A percentile compares a stretch with the other conserved stretches of the same genome.
phyloP scores from a whole-genome alignment of 2,797 vertebrate species.

The Oreochromis mossambicus region DNA sequence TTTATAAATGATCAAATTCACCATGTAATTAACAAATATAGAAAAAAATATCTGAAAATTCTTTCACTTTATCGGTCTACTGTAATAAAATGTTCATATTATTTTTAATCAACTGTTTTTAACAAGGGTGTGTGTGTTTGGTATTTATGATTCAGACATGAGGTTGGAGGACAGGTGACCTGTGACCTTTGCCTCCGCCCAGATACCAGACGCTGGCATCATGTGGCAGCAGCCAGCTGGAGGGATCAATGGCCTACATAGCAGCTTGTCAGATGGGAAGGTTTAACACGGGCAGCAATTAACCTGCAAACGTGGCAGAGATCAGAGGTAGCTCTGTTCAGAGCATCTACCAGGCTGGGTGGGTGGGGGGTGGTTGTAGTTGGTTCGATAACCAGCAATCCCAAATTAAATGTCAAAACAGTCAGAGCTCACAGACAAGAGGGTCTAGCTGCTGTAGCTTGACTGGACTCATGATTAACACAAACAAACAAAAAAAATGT shows the following conservation, averaged over 20 bases:
- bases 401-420: not conserved
- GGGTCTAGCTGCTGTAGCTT: not conserved
- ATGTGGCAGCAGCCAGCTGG: constrained; percentile 44
- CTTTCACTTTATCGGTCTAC: accelerated
- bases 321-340: constrained; percentile 2
- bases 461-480: not conserved
- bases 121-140: not conserved
- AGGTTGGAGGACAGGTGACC: constrained; percentile 1
- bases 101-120: not conserved
- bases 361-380: not conserved
- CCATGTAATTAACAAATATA: not conserved
- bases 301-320: constrained; percentile 47
- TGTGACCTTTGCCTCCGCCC: constrained; percentile 8
- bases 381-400: not conserved
- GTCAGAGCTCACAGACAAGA: not conserved
- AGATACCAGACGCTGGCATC: constrained; percentile 34
- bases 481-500: not conserved
- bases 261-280: constrained; percentile 28
- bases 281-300: constrained; percentile 44
- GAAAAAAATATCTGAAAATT: not conserved
- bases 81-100: not conserved
- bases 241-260: constrained; percentile 45
- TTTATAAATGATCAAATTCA: not conserved
- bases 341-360: not conserved
- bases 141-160: not conserved